Evolutionary conservation across 2,113 vertebrate genomes (phyloP), one percentile per base, ranked within the genome.

Genomic region (Chlorodrepanis virens): DNA sequence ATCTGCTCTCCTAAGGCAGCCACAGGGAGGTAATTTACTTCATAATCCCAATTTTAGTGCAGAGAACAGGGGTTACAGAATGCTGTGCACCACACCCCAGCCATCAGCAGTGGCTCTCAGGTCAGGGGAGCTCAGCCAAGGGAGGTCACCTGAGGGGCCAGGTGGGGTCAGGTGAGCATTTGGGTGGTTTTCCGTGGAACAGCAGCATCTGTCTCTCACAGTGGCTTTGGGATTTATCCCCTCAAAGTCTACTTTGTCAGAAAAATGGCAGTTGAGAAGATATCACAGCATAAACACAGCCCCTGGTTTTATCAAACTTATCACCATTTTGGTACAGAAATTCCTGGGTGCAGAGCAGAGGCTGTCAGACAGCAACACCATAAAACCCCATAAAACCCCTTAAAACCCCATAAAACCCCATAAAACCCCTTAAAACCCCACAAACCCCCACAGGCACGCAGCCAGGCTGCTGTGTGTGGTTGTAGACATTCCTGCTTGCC

Each of bases 401-500:
- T 1, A 45, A 37, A 60, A 14, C 18, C 13, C 6, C 47, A n/a
- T 4, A 31, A 47, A 37, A 31, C 20, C 14, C 4, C 28, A 25
- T 1, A 47, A 47, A 57, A 37, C 8, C 25, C 2, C 40, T 13
- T 1, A 44, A 28, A 59, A 14, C 5, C 44, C 23, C 21, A 35
- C 3, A 35, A 59, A 14, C 5, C 44, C 27, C 21, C 42, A 4
- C 7, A 13, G 28, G 14, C 50, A 40, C 69, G 14, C 40, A 53
- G 24, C 27, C 53, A 60, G 33, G 28, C 44, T 74, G 54, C 35
- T 33, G 2, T 12, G 9, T 10, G 13, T 22, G n/a, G 3, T 33
- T 18, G 31, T 0, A 74, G 67, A 69, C n/a, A 57, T 5, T 22
- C 16, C 47, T 35, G 28, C 4, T 6, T 1, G 1, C 19, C 13